These are phyloP conservation scores for Ceratoteleas bidentatus DNA, from an alignment of 1,140 invertebrate species.

Conservation along the genomic window DNA sequence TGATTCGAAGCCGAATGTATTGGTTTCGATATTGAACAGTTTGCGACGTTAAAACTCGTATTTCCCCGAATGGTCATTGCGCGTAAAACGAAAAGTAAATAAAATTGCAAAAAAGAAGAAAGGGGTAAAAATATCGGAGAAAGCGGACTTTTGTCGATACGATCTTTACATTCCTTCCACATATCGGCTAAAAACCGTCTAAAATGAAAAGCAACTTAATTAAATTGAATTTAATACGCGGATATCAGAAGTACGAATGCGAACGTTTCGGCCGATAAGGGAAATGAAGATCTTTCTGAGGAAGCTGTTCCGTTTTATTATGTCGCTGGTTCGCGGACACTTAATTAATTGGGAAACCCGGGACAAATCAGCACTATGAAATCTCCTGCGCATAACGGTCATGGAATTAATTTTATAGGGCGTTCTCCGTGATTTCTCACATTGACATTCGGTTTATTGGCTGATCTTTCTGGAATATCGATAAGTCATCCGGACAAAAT, in stretches of 20 bases:
- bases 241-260: constrained; percentile 14
- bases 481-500: constrained; percentile 19
- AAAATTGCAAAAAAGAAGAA: too few species aligned
- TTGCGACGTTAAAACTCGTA: too few species aligned
- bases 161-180: constrained; percentile 19
- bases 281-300: constrained; percentile 43
- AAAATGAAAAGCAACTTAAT: constrained; percentile 45
- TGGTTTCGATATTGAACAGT: too few species aligned
- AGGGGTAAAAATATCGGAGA: constrained; percentile 4
- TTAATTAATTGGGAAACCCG: constrained; percentile 59
- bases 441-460: constrained; percentile 19
- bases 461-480: constrained; percentile 9
- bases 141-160: constrained; percentile 22
- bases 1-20: too few species aligned
- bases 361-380: constrained; percentile 54
- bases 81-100: too few species aligned
- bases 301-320: constrained; percentile 44
- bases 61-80: too few species aligned
- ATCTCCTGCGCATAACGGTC: constrained; percentile 47
- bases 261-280: constrained; percentile 39
- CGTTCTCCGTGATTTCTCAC: constrained; percentile 19
- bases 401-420: constrained; percentile 53
- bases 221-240: constrained; percentile 37
- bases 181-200: constrained; percentile 8
- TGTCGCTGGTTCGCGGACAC: constrained; percentile 4